phyloP scores from a whole-genome alignment of 92 coral and sea anemone genomes.

The Umimayanthus kanabou region DNA sequence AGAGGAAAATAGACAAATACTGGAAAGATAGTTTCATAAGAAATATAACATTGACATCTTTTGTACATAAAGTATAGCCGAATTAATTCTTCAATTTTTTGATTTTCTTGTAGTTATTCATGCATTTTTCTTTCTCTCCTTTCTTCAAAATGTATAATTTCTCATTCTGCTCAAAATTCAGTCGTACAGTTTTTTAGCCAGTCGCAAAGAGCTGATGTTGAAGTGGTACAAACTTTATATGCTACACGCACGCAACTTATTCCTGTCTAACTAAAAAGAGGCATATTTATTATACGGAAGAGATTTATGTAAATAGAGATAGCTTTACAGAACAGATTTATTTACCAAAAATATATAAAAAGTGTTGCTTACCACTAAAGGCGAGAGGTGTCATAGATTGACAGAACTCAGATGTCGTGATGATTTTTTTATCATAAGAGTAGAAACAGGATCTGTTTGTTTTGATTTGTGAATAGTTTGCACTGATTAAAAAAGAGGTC shows the following conservation, averaged over 20 bases:
- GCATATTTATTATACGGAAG: neutral
- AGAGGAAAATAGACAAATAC: neutral
- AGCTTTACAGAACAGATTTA: constrained; percentile 11
- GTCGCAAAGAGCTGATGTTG: neutral
- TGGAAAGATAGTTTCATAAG: neutral
- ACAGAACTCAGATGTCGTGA: neutral
- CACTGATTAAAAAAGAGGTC: neutral
- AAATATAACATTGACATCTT: neutral
- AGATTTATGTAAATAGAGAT: constrained; percentile 22
- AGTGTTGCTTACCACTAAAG: neutral
- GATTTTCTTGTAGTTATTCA: neutral
- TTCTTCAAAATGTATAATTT: neutral
- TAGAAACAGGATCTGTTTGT: neutral
- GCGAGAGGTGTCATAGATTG: neutral
- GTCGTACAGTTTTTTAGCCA: neutral
- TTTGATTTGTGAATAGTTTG: neutral
- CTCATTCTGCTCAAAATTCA: neutral
- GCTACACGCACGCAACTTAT: neutral
- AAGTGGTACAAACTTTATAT: neutral
- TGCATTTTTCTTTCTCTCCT: neutral
- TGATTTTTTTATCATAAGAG: neutral
- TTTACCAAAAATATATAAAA: neutral
- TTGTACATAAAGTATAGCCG: neutral
- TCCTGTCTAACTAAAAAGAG: neutral
- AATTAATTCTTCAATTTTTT: neutral